Evolutionary conservation across 1,140 invertebrate genomes (phyloP).

Genomic region (Aradophagus sp.): DNA sequence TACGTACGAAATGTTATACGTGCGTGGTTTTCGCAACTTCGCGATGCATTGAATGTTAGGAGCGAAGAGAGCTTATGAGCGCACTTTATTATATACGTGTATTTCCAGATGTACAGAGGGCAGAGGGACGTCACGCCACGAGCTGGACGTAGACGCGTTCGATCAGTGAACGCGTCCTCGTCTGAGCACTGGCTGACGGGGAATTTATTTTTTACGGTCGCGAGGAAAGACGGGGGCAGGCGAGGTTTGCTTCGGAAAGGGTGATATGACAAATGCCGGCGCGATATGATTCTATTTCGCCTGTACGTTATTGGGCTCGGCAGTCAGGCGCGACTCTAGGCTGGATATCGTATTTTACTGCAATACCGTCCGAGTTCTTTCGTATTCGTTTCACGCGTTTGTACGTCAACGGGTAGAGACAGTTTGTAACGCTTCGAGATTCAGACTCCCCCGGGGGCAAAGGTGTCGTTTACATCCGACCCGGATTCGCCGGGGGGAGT

Average conservation of each 20-base stretch:
- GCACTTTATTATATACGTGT: slow-evolving; percentile 59
- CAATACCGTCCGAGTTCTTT: slow-evolving; percentile 46
- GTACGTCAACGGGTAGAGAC: slow-evolving; percentile 11
- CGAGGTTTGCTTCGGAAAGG: slow-evolving; percentile 46
- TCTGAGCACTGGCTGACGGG: slow-evolving; percentile 62
- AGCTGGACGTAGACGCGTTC: slow-evolving; percentile 19
- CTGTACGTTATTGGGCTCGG: slow-evolving; percentile 29
- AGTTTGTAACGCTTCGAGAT: too few species aligned
- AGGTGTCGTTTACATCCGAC: too few species aligned
- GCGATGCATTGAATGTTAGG: slow-evolving; percentile 44
- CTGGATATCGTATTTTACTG: slow-evolving; percentile 45
- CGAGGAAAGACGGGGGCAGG: slow-evolving; percentile 39
- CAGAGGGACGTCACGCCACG: slow-evolving; percentile 52
- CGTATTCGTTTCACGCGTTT: slow-evolving; percentile 18
- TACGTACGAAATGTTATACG: slow-evolving; percentile 35
- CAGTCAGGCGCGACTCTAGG: slow-evolving; percentile 25
- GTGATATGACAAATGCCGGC: slow-evolving; percentile 68
- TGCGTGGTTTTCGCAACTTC: slow-evolving; percentile 39
- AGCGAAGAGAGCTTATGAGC: slow-evolving; percentile 65
- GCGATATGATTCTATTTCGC: slow-evolving; percentile 25
- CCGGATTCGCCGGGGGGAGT: too few species aligned
- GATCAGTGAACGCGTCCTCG: slow-evolving; percentile 13
- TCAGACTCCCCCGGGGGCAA: too few species aligned
- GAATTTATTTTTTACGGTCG: slow-evolving; percentile 74
- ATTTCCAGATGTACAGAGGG: slow-evolving; percentile 65